Conservation (phyloP, 2,888 invertebrate genomes). For the Mesorhabditis spiculigera region DNA sequence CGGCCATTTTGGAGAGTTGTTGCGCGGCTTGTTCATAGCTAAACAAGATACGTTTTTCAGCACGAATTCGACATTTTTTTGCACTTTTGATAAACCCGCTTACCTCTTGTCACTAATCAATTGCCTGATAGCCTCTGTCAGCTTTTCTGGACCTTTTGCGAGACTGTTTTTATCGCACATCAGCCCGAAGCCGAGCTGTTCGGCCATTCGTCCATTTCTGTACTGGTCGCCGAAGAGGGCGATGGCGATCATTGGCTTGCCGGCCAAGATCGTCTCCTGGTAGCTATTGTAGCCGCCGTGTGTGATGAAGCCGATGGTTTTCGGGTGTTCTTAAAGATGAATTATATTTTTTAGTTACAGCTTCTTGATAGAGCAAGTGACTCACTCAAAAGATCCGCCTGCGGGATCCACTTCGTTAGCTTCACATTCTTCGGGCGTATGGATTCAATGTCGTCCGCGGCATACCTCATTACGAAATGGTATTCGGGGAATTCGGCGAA, state of each 20-base stretch:
- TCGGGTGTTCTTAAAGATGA: constrained; percentile 67
- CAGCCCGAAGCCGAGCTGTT: constrained; percentile 31
- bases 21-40: constrained; percentile 28
- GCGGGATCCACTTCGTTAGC: constrained; percentile 44
- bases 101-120: constrained; percentile 17
- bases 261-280: constrained; percentile 36
- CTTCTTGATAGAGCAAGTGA: background rate
- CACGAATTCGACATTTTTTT: background rate
- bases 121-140: constrained; percentile 10
- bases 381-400: constrained; percentile 34
- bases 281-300: constrained; percentile 73
- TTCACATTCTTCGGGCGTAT: constrained; percentile 30
- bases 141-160: background rate
- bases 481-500: constrained; percentile 33
- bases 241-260: constrained; percentile 36
- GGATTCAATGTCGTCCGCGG: constrained; percentile 21
- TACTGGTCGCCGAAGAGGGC: constrained; percentile 41
- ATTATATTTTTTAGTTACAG: too few species aligned
- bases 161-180: background rate
- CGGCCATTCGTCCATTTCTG: constrained; percentile 35
- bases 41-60: too few species aligned
- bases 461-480: constrained; percentile 38
- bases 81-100: background rate
- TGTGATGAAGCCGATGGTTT: constrained; percentile 71
- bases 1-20: constrained; percentile 35